Evolutionary conservation across 1,140 invertebrate species (phyloP).

Genomic region (Caerostris extrusa): DNA sequence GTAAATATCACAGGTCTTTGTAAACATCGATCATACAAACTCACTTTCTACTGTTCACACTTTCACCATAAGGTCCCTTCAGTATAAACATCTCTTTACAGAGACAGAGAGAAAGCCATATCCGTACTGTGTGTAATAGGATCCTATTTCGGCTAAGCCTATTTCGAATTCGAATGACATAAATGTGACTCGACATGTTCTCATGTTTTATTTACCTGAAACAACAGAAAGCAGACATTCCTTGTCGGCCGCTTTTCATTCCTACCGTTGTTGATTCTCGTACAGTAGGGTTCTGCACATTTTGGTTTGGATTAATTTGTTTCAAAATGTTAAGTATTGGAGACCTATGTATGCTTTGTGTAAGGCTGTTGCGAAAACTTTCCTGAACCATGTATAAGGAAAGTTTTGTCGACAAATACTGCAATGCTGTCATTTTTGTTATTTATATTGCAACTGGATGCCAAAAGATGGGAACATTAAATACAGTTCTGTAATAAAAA

Average conservation of each 20-base stretch:
- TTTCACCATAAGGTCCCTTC: background rate
- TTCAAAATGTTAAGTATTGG: background rate
- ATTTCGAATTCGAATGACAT: background rate
- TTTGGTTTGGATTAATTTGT: background rate
- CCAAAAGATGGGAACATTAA: too few relatives aligned
- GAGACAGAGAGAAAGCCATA: background rate
- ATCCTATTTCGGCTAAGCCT: background rate
- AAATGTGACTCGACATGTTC: background rate
- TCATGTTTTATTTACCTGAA: slow-evolving; percentile 1
- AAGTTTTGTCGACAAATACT: too few relatives aligned
- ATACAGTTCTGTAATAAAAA: too few relatives aligned
- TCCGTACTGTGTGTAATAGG: background rate
- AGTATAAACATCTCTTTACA: background rate
- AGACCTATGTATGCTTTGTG: too few relatives aligned
- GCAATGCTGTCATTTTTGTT: too few relatives aligned
- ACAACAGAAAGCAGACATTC: background rate
- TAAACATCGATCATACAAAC: background rate
- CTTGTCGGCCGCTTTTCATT: background rate
- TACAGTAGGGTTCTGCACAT: background rate
- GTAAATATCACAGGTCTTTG: background rate
- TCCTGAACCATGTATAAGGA: too few relatives aligned
- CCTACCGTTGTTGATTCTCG: too few relatives aligned
- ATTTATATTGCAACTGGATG: too few relatives aligned
- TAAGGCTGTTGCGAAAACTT: too few relatives aligned
- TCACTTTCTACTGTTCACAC: background rate